Conservation (phyloP, 2,888 invertebrate species). For the Meta bourneti region DNA sequence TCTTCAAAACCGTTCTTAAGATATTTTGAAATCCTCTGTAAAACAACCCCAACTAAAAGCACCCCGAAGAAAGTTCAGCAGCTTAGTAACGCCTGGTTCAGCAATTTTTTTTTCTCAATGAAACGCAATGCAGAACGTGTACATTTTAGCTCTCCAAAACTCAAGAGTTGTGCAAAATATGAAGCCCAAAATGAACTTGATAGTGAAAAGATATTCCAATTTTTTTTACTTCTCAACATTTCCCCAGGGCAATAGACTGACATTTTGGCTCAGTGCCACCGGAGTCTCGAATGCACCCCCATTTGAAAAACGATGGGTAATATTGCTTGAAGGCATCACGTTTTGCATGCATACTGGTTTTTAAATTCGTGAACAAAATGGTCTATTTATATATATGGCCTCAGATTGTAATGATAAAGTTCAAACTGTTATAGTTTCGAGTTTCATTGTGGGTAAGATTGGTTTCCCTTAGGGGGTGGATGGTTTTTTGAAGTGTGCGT, state of each 20-base stretch:
- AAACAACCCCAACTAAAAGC: too few species aligned
- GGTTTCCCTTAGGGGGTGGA: background rate
- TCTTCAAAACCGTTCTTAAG: too few species aligned
- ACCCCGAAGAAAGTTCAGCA: too few species aligned
- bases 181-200: background rate
- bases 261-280: background rate
- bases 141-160: background rate
- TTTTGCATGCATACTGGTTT: background rate
- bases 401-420: background rate
- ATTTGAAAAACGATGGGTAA: background rate
- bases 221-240: background rate
- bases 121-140: background rate
- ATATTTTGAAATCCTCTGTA: too few species aligned
- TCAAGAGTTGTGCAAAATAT: background rate
- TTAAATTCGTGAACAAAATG: background rate
- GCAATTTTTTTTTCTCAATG: background rate
- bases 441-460: background rate
- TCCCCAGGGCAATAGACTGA: background rate
- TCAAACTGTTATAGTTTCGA: background rate
- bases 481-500: too few species aligned
- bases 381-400: background rate
- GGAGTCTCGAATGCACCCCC: background rate
- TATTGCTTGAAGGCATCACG: background rate
- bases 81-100: too few species aligned
- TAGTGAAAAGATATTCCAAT: background rate